These are phyloP conservation scores for Phyllostomus hastatus DNA, from an alignment of 2,113 vertebrate genomes.

Conservation along the genomic window DNA sequence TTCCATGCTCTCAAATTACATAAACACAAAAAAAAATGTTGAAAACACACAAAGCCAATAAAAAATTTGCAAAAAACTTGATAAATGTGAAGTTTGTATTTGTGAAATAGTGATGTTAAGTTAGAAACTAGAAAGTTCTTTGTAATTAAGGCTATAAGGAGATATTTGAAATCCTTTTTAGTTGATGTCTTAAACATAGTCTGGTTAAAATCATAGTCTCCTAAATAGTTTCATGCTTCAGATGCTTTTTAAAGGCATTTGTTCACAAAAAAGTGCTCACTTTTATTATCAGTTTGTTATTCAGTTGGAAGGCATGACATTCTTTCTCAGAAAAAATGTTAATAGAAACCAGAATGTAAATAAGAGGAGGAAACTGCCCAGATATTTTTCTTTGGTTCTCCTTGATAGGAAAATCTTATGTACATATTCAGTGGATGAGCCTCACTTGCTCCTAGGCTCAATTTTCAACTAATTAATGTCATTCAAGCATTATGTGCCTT, in stretches of 20 bases:
- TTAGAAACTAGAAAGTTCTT: not conserved
- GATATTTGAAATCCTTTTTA: slow-evolving; percentile 1
- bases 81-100: slow-evolving; percentile 2
- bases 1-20: not conserved
- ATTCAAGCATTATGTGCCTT: slow-evolving; percentile 75
- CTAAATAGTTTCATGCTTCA: slow-evolving; percentile 40
- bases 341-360: slow-evolving; percentile 60
- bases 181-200: not conserved
- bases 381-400: slow-evolving; percentile 62
- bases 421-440: slow-evolving; percentile 59
- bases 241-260: slow-evolving; percentile 46
- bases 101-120: not conserved
- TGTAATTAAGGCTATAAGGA: not conserved
- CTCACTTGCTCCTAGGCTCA: slow-evolving; percentile 64
- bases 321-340: slow-evolving; percentile 53
- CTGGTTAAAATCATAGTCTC: slow-evolving; percentile 33
- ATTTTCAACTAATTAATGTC: slow-evolving; percentile 74
- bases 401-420: slow-evolving; percentile 68
- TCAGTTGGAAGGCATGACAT: slow-evolving; percentile 37
- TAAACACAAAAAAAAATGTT: not conserved
- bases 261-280: slow-evolving; percentile 24
- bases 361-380: slow-evolving; percentile 37
- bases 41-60: not conserved
- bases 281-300: slow-evolving; percentile 57
- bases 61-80: not conserved